These are phyloP conservation scores for Hirtodrosophila trivittata DNA, from an alignment of 2,888 invertebrate genomes.

Conservation along the genomic window DNA sequence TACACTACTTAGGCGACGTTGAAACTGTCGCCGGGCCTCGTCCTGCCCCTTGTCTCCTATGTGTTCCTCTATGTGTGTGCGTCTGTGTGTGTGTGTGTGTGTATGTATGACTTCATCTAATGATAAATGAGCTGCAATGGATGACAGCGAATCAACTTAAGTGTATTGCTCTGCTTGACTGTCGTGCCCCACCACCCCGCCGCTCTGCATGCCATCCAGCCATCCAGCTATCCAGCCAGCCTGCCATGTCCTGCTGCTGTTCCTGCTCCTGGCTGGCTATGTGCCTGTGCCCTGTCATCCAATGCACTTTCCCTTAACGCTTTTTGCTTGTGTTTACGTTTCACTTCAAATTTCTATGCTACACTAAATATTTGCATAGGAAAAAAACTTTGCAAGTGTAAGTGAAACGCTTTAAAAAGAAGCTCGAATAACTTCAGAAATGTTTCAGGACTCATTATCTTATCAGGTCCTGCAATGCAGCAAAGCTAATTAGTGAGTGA, in stretches of 20 bases:
- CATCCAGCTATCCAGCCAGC: too few relatives aligned
- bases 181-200: conserved; percentile 28
- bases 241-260: not conserved
- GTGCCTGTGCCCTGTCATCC: conserved; percentile 36
- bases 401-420: conserved; percentile 62
- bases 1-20: conserved; percentile 67
- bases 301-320: conserved; percentile 73
- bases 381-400: conserved; percentile 51
- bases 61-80: not conserved
- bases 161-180: conserved; percentile 81
- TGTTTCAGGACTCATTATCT: conserved; percentile 37
- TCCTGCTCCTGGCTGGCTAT: conserved; percentile 2
- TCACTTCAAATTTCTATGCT: conserved; percentile 74
- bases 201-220: not conserved
- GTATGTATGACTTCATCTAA: conserved; percentile 70
- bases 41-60: conserved; percentile 22
- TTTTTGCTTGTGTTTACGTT: conserved; percentile 73
- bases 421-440: conserved; percentile 32
- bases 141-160: conserved; percentile 83
- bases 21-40: conserved; percentile 70
- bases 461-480: conserved; percentile 16
- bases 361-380: conserved; percentile 73
- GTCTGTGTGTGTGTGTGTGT: conserved; percentile 21
- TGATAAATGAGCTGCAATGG: conserved; percentile 83
- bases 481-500: not conserved